Evolutionary conservation across 2,113 vertebrate genomes (phyloP).

Genomic region (Cynopterus brachyotis): DNA sequence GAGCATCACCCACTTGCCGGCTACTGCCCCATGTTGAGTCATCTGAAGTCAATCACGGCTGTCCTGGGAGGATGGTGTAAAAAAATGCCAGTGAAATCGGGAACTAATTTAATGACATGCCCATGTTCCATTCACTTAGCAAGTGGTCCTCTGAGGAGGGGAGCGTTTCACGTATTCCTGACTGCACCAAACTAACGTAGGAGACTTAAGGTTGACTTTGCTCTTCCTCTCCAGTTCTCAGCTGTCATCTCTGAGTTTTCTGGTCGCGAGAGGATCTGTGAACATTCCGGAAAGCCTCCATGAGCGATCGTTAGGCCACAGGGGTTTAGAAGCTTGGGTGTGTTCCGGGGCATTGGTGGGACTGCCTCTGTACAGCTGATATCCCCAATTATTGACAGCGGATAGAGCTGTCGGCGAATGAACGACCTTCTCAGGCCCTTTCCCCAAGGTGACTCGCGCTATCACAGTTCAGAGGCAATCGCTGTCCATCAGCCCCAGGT

Average conservation of each 20-base stretch:
- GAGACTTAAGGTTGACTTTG: neutral
- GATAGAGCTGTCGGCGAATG: neutral
- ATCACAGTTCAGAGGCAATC: neutral
- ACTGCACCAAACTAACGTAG: neutral
- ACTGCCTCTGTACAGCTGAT: neutral
- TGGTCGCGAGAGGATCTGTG: neutral
- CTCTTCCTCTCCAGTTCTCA: conserved; percentile 1
- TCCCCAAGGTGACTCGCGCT: neutral
- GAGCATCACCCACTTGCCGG: neutral
- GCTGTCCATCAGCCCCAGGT: neutral
- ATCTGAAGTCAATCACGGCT: neutral
- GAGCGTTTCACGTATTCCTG: neutral
- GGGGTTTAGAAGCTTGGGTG: neutral
- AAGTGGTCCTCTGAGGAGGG: neutral
- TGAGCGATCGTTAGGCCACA: neutral
- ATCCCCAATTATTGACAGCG: neutral
- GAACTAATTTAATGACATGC: conserved; percentile 13
- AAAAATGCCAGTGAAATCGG: neutral
- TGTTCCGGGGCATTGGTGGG: neutral
- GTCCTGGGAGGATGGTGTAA: neutral
- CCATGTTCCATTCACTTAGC: neutral
- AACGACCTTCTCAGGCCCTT: neutral
- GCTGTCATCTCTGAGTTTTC: neutral
- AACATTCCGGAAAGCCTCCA: neutral
- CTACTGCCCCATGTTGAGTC: neutral